Base-by-base conservation (phyloP, 2,888 invertebrate species). In the Heliothis peltigera region DNA sequence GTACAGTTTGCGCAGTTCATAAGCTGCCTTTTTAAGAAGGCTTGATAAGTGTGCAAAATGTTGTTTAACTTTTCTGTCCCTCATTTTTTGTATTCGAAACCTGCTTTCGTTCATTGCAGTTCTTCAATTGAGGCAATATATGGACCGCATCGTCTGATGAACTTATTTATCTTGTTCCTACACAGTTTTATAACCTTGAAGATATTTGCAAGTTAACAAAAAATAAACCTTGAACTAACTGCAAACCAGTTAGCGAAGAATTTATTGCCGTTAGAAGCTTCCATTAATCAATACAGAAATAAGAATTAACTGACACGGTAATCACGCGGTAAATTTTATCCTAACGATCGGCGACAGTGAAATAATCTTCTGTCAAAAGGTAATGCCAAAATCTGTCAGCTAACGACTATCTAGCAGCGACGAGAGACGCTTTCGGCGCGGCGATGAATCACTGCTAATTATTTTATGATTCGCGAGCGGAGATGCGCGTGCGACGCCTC, bases 281-380 rank as follows among this genome's bases (percentile, higher is more conserved):
- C 62, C 80, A 83, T 86, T 80, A 79, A 83, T 87, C 84, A 81
- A 78, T 81, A 78, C 71, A 74, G 81, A 80, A 83, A 85, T 80
- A 81, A 83, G 62, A 79, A 83, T 84, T 77, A 84, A 84, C 81
- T 81, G 86, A 80, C 87, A 83, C 77, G 75, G 81, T 83, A 85
- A 88, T 90, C 89, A 86, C 87, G 84, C 87, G 86, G 87, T 86
- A 88, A 87, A 91, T 91, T 90, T 90, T 91, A 89, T 84, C 79
- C 88, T 92, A 92, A 92, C 90, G 86, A 91, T 91, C 87, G 89
- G 80, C 83, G 92, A 93, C 93, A 92, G 89, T 85, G 87, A 89
- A 93, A 92, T 94, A 93, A 92, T 93, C 89, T 91, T 84, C 89
- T 94, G 93, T 93, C 94, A 92, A 89, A 92, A 83, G 67, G 88